phyloP scores from a whole-genome alignment of 2,113 vertebrate genomes.

The Lagenorhynchus albirostris region DNA sequence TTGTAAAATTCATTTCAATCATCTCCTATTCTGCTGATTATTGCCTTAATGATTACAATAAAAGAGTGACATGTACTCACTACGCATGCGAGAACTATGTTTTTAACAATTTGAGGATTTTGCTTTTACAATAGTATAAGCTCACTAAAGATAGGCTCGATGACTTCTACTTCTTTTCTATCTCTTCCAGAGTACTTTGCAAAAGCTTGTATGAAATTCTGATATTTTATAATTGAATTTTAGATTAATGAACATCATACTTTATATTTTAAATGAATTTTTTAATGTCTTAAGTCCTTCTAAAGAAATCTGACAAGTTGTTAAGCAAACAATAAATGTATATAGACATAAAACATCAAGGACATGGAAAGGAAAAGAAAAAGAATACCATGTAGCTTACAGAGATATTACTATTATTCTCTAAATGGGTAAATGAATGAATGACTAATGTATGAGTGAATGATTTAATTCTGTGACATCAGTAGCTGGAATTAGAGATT shows the following conservation, averaged over 20 bases:
- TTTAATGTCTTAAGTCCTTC: neutral
- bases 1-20: neutral
- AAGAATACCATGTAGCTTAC: neutral
- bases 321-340: neutral
- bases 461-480: neutral
- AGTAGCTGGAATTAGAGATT: neutral
- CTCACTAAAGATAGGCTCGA: neutral
- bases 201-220: neutral
- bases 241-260: neutral
- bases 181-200: neutral
- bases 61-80: neutral
- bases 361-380: neutral
- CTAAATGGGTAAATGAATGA: neutral
- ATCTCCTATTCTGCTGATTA: neutral
- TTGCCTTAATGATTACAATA: neutral
- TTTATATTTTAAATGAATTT: neutral
- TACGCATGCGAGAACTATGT: neutral
- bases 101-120: slow-evolving; percentile 2
- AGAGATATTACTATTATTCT: neutral
- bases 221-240: neutral
- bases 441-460: neutral
- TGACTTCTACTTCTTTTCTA: neutral
- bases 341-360: neutral
- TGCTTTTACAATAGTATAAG: neutral
- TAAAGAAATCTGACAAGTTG: neutral